Evolutionary conservation across 64 coral and sea anemone genomes (phyloP).

Genomic region (Pocillopora damicornis): DNA sequence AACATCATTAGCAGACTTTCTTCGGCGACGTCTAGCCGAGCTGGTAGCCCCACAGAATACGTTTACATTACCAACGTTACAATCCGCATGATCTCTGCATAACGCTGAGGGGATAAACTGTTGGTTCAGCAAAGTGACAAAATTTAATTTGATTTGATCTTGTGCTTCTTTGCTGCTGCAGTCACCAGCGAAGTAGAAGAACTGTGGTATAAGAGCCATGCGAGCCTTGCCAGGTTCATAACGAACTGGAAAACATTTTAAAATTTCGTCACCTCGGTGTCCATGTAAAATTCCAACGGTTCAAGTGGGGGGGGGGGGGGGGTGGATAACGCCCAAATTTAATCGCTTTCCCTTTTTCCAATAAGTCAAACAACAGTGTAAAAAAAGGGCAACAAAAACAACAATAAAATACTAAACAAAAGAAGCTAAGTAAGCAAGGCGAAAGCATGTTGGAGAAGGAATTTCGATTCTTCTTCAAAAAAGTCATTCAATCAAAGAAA

Average conservation of each 20-base stretch:
- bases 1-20: slow-evolving; percentile 57
- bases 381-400: no score
- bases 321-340: no score
- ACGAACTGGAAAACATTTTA: slow-evolving; percentile 40
- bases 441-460: no score
- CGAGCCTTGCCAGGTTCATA: slow-evolving; percentile 57
- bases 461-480: no score
- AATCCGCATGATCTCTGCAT: slow-evolving; percentile 41
- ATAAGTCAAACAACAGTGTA: no score
- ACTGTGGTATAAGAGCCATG: slow-evolving; percentile 16
- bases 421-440: no score
- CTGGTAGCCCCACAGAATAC: slow-evolving; percentile 72
- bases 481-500: no score
- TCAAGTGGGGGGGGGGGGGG: no score
- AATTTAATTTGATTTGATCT: slow-evolving; percentile 70
- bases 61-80: slow-evolving; percentile 67
- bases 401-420: no score
- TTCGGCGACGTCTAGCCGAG: slow-evolving; percentile 36
- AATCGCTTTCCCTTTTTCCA: no score
- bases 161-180: slow-evolving; percentile 68
- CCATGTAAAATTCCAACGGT: not conserved
- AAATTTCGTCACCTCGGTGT: not conserved
- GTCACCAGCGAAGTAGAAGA: slow-evolving; percentile 81
- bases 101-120: slow-evolving; percentile 16
- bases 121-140: slow-evolving; percentile 45